Base-by-base conservation (phyloP, 2,888 invertebrate species). In the Acrobasis suavella region DNA sequence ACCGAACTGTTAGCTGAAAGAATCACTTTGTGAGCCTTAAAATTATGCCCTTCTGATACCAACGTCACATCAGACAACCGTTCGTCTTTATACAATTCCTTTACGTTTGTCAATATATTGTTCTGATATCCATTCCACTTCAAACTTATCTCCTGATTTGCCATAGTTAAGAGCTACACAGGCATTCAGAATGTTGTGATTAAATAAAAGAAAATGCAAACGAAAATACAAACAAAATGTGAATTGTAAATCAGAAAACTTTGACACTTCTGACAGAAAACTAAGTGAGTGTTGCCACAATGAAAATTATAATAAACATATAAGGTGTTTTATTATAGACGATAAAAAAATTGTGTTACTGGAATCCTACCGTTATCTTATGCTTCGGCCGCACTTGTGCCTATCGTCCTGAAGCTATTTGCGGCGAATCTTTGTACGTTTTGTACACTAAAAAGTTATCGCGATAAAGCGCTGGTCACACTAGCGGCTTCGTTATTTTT, bases 91-190 rank as follows among this genome's bases (percentile, higher is more conserved):
- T 91, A 94, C 64, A 95, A 82, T 75, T 93, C 93, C 77, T 94
- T 94, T 70, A 95, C 94, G 69, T 94, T 95, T 63, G 88, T 89
- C 67, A 95, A 84, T 81, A 95, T 94, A 76, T 95, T 95, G 77
- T 86, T 94, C 75, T 95, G 93, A 82, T 94, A 95, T 66, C 95
- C 95, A 82, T 95, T 95, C 95, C 95, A 95, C 81, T 95, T 95
- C 67, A 95, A 86, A 83, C 95, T 95, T 85, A 95, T 95, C 84
- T 95, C 95, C 77, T 92, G 93, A 73, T 91, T 91, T 68, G 90
- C 80, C 92, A 92, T 92, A 68, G 64, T 75, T 73, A 68, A 66
- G 65, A 65, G 67, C 69, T 61, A 68, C 39, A 67, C 60, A 67
- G 55, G 62, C 76, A 81, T 77, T 64, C 69, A 71, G 63, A 62